Base-by-base conservation (phyloP, 2,113 vertebrate genomes). In the Austrofundulus limnaeus region DNA sequence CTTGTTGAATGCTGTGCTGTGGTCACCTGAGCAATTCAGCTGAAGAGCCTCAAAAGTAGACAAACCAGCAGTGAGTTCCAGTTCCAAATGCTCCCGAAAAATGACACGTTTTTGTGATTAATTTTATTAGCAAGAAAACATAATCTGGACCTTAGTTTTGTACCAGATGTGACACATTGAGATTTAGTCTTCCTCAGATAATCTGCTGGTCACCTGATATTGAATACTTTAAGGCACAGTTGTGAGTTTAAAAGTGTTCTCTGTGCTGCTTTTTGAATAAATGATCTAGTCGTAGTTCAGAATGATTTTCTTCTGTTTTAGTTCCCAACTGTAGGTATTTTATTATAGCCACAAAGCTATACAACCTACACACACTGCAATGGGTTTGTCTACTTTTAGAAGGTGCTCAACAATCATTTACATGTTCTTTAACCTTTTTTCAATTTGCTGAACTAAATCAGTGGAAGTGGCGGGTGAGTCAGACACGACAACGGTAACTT, bases 401-500 rank as follows among this genome's bases (percentile, higher is more conserved):
- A 13, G 5, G 34, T 14, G 34, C 34, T 53, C 13, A 14, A 23
- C 31, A 42, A 3, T 48, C 14, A 46, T 34, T 23, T 34, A 13
- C 52, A 19, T 23, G 24, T 25, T 61, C 20, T 45, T 42, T 28
- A 17, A 59, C 39, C 46, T 20, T 62, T 48, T 62, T 48, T 9
- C 24, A n/a, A 1, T 53, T 48, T 10, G 24, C 31, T 34, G 4
- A 25, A 19, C 34, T 15, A 17, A 55, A 21, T 68, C 53, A 28
- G 66, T 70, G 71, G 47, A 78, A 61, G 50, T 54, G 57, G 68
- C 43, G 8, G 51, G 28, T 68, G 4, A 68, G 28, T 20, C 12
- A 25, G 25, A 46, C 60, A 21, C 57, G 81, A 76, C 68, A 48
- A 51, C 21, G 50, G 58, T 64, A 61, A 39, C 43, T 47, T 59